Percentiles rank a stretch among this genome's conserved stretches.
phyloP scores from a whole-genome alignment of 2,888 invertebrate species.

The Melinaea menophilus region DNA sequence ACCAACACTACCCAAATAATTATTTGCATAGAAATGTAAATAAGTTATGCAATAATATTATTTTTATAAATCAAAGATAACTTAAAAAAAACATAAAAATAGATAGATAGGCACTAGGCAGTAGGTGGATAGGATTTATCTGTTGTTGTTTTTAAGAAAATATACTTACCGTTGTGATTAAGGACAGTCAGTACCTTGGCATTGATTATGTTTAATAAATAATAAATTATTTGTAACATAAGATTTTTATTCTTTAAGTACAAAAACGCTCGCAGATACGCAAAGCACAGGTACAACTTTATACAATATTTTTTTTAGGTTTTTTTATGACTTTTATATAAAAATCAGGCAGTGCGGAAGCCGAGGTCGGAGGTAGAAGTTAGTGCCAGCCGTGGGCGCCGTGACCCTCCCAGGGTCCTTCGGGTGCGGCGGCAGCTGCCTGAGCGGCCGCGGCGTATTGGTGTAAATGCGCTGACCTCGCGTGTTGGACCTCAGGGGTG shows the following conservation, averaged over 20 bases:
- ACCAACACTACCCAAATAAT: no score
- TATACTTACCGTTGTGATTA: no score
- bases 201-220: conserved; percentile 28
- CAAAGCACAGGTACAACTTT: conserved; percentile 68
- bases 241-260: conserved; percentile 68
- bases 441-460: conserved; percentile 69
- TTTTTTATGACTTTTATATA: conserved; percentile 68
- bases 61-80: no score
- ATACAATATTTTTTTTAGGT: conserved; percentile 69
- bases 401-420: conserved; percentile 62
- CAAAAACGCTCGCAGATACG: conserved; percentile 59
- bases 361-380: conserved; percentile 56
- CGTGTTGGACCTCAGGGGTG: conserved; percentile 73
- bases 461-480: conserved; percentile 64
- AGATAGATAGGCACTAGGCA: no score
- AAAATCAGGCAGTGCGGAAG: conserved; percentile 60
- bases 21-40: no score
- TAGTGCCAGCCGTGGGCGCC: conserved; percentile 63
- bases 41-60: no score
- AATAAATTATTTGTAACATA: conserved; percentile 42
- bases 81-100: no score
- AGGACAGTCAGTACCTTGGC: no score
- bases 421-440: conserved; percentile 68
- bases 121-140: no score
- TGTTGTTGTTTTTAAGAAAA: no score